These are phyloP conservation scores for Bombus ignitus DNA, from an alignment of 1,140 invertebrate genomes.

Conservation along the genomic window DNA sequence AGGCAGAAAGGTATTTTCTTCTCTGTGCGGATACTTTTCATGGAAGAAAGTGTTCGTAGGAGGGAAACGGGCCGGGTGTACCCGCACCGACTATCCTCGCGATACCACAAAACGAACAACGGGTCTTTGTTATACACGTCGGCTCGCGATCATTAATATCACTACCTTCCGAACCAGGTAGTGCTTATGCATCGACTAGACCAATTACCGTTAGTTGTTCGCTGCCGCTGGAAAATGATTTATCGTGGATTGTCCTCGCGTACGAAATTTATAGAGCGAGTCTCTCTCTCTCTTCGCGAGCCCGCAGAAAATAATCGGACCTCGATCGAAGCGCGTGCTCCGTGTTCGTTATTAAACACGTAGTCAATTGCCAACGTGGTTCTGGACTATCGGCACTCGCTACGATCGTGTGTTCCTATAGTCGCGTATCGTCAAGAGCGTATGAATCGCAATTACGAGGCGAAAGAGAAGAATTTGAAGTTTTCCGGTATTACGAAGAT, in stretches of 20 bases:
- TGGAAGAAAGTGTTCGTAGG: constrained; percentile 59
- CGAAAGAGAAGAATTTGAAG: neutral
- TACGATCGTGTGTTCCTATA: neutral
- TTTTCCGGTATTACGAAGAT: neutral
- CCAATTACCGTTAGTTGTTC: constrained; percentile 69
- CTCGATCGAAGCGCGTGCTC: neutral
- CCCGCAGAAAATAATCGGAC: constrained; percentile 13
- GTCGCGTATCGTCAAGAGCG: no score
- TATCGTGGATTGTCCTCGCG: constrained; percentile 59
- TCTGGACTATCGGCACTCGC: neutral
- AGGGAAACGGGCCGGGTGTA: constrained; percentile 47
- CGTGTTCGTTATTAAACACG: constrained; percentile 9
- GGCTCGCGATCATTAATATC: constrained; percentile 60
- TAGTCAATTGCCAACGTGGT: no score
- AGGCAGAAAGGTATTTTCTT: neutral
- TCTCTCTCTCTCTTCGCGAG: neutral
- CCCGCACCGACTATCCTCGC: neutral
- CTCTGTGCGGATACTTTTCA: constrained; percentile 34
- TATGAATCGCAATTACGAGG: no score
- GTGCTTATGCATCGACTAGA: constrained; percentile 60
- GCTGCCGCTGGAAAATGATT: constrained; percentile 65
- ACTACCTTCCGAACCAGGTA: constrained; percentile 40
- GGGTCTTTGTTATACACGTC: constrained; percentile 51
- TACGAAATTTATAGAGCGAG: constrained; percentile 62
- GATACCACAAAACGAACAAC: constrained; percentile 47